Percentiles rank a stretch among this genome's conserved stretches.
These are phyloP conservation scores for Myopa testacea DNA, from an alignment of 2,888 invertebrate genomes.

Conservation along the genomic window DNA sequence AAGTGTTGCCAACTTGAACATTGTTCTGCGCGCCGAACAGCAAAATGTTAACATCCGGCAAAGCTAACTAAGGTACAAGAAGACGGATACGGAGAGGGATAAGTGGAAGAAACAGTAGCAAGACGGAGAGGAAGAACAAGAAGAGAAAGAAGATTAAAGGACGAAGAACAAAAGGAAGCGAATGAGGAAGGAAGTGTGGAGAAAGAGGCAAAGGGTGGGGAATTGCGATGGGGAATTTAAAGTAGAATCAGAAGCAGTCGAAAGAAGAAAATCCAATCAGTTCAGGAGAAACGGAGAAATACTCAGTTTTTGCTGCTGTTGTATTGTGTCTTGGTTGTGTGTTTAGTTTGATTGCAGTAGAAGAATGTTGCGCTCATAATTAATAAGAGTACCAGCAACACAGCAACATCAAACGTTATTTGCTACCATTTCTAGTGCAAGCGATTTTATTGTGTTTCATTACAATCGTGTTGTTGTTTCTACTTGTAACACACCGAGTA, in stretches of 20 bases:
- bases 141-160: neutral
- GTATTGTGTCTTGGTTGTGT: too few relatives aligned
- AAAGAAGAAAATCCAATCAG: too few relatives aligned
- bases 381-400: conserved; percentile 1
- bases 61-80: neutral
- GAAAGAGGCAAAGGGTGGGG: neutral
- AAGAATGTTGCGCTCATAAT: too few relatives aligned
- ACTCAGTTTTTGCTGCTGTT: too few relatives aligned
- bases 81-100: neutral
- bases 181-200: too few relatives aligned
- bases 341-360: too few relatives aligned
- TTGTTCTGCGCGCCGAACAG: conserved; percentile 34
- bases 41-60: conserved; percentile 38
- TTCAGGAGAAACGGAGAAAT: too few relatives aligned
- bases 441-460: too few relatives aligned
- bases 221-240: neutral
- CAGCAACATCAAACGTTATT: neutral
- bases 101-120: neutral
- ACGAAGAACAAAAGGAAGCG: neutral
- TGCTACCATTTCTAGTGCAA: neutral
- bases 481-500: neutral
- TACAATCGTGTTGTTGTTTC: neutral
- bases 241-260: too few relatives aligned
- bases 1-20: conserved; percentile 35
- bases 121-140: too few relatives aligned